Evolutionary conservation across 2,113 vertebrate genomes (phyloP), one percentile per base, ranked within the genome.

Genomic region (Australoheros scitulus): DNA sequence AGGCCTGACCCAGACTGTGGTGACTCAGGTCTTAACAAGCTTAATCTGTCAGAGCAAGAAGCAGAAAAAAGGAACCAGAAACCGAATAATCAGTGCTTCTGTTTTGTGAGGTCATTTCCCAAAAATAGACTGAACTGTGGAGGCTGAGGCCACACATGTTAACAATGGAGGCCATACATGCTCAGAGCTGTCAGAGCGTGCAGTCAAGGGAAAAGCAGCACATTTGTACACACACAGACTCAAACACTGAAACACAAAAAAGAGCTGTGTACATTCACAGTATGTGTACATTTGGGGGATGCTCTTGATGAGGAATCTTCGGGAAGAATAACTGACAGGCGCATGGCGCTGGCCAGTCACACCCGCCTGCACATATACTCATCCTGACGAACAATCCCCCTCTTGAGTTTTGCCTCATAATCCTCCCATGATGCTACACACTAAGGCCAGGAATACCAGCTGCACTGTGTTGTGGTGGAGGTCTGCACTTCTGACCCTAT

Each of bases 11-110:
- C 29, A 34, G 68, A 47, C 75, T 41, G n/a, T 11, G 26, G 65
- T 93, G 92, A 94, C 80, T 94, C 91, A 93, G 81, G 79, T 65
- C 34, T 81, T n/a, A 34, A 74, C 50, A n/a, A 85, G 79, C 18
- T 75, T 24, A 1, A 65, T 64, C 72, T n/a, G 32, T 43, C 32
- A 61, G 55, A 63, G 61, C 34, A 84, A 55, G 20, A 56, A 75
- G 58, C 14, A 77, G 57, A 80, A 87, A 79, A 76, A 41, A 41
- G 75, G 61, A 88, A 81, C 15, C 76, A 83, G 79, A 81, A 88
- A 75, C 68, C 26, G 57, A 59, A 85, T 60, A 59, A 85, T 74
- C 56, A 61, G 43, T 52, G 81, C 82, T 91, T 90, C 91, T 93
- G 87, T 91, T 38, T 84, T 59, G 26, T 90, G 84, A 92, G 76